Evolutionary conservation across 2,113 vertebrate genomes (phyloP), one percentile per base, ranked within the genome.

Genomic region (Nesoenas mayeri): DNA sequence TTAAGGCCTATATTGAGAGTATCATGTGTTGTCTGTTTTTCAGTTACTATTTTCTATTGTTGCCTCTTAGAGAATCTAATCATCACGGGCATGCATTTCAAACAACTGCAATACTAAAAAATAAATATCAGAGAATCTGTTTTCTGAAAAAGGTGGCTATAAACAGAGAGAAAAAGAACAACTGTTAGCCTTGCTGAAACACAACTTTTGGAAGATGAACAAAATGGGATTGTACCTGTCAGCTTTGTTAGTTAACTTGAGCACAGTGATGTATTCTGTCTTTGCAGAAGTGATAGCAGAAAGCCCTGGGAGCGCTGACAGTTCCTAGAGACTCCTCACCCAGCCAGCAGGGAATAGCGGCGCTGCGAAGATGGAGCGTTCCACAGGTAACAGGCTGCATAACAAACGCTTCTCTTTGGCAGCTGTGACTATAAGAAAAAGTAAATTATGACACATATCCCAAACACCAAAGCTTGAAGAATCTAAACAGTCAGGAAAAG

Each of bases 401-500:
- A 85, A 61, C 16, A 80, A 29, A 29, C 34, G 53, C 66, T 47
- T 58, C n/a, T 82, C 74, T 67, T 62, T 67, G 36, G 47, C 65
- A 73, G 75, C 36, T 38, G 47, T 5, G 20, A 90, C 85, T 56
- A 96, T 66, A 29, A 81, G 67, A 54, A 86, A 25, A 92, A 29
- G 70, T 97, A 93, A 54, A 32, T 58, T 28, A 91, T 44, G 19
- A 91, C 54, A 73, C 93, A 88, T 15, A 96, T 15, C 14, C 87
- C 88, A 79, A 97, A 96, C 57, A 96, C 95, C 25, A 95, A 80
- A 25, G 89, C 62, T 20, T 89, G 96, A 22, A 98, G 90, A 42
- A 91, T 88, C 95, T 96, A 78, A 79, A 56, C 65, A 69, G 71
- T 84, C 36, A 56, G 9, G 67, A 34, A 57, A 71, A 40, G 29